phyloP scores from a whole-genome alignment of 1,140 invertebrate species.

The Drosophila nebulosa region DNA sequence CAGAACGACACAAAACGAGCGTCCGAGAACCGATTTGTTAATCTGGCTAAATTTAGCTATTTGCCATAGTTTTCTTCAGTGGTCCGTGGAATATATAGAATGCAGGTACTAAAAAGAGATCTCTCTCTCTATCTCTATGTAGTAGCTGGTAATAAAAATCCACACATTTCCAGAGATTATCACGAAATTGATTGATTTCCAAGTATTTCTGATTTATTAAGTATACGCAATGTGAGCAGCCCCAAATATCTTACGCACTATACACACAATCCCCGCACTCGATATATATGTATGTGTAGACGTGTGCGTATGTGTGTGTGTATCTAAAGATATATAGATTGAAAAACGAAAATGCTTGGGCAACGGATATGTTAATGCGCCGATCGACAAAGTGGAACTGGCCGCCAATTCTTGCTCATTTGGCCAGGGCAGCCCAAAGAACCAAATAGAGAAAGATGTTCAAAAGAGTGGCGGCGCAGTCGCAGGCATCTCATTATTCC shows the following conservation, averaged over 20 bases:
- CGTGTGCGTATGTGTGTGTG: slow-evolving; percentile 15
- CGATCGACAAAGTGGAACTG: slow-evolving; percentile 78
- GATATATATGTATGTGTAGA: background rate
- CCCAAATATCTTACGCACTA: slow-evolving; percentile 34
- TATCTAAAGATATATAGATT: slow-evolving; percentile 50
- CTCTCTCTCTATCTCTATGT: background rate
- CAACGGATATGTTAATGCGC: slow-evolving; percentile 78
- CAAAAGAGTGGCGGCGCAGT: slow-evolving; percentile 14
- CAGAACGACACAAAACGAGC: slow-evolving; percentile 7
- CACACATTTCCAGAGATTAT: slow-evolving; percentile 4
- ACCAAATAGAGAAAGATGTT: slow-evolving; percentile 14
- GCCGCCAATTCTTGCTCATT: slow-evolving; percentile 1
- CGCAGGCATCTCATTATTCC: background rate
- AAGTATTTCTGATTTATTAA: slow-evolving; percentile 41
- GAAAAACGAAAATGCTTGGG: slow-evolving; percentile 46
- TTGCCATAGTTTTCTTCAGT: slow-evolving; percentile 25
- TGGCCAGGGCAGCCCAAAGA: slow-evolving; percentile 18
- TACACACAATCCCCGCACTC: slow-evolving; percentile 33
- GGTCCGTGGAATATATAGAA: slow-evolving; percentile 3
- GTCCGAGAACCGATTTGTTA: slow-evolving; percentile 49
- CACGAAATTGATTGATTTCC: slow-evolving; percentile 57
- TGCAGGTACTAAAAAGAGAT: background rate
- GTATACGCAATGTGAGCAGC: slow-evolving; percentile 54
- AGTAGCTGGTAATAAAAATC: background rate
- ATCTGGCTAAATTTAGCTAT: slow-evolving; percentile 61